Evolutionary conservation across 1,140 invertebrate species (phyloP).

Genomic region (Drosophila nebulosa): DNA sequence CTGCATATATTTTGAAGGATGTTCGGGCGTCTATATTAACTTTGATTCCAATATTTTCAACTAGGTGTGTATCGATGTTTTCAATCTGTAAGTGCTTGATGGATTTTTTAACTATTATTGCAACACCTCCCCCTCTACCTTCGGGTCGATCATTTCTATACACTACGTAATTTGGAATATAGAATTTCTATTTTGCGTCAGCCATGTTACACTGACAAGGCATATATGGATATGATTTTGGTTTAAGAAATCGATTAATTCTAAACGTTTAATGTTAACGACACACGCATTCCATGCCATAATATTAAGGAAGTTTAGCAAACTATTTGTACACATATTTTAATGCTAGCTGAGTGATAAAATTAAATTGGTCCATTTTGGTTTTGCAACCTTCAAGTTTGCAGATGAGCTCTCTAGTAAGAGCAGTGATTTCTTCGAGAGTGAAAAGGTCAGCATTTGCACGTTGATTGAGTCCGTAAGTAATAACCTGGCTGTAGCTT

Average conservation of each 20-base stretch:
- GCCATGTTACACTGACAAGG: background rate
- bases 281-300: constrained; percentile 4
- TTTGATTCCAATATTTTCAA: too few species aligned
- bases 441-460: background rate
- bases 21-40: too few species aligned
- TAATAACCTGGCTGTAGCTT: background rate
- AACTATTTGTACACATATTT: constrained; percentile 5
- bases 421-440: constrained; percentile 6
- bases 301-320: background rate
- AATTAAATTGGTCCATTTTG: background rate
- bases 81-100: background rate
- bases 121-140: background rate
- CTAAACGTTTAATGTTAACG: constrained; percentile 1
- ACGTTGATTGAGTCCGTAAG: background rate
- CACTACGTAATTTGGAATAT: background rate
- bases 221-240: constrained; percentile 1
- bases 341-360: background rate
- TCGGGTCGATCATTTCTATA: constrained; percentile 10
- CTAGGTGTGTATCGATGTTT: too few species aligned
- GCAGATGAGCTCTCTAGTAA: background rate
- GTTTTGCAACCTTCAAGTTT: background rate
- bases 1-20: too few species aligned
- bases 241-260: background rate
- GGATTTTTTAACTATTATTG: background rate
- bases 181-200: background rate